Base-by-base conservation (phyloP, 2,888 invertebrate species). In the Thelaira solivaga region DNA sequence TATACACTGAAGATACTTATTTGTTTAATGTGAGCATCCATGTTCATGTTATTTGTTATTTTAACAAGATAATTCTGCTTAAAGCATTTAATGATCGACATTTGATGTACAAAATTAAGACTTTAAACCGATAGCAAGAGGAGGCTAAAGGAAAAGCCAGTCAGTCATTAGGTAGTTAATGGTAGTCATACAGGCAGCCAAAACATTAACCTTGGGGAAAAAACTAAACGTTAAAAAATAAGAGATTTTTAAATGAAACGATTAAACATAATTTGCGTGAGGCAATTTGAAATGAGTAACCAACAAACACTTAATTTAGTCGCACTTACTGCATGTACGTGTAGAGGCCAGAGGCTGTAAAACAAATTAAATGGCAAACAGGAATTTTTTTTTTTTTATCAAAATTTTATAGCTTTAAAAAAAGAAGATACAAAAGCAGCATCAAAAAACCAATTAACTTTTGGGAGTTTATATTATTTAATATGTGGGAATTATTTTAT, bases 11-110 rank as follows among this genome's bases (percentile, higher is more conserved):
- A 62, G 62, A 64, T 55, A n/a, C n/a, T n/a, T n/a, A 45, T 36
- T 53, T 36, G 22, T 7, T 86, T 86, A 87, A 84, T 84, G 82
- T 84, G n/a, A 4, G 34, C 61, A 36, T 84, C 72, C 83, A 83
- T 83, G 83, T 84, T 86, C 85, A 84, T 87, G 88, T 87, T 86
- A 86, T 87, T 87, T 87, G 86, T 87, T 87, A 86, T 86, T 87
- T 86, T 87, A 86, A 86, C 86, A 87, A 86, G 86, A 86, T 86
- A 86, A 86, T 86, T 86, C 87, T 86, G 83, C 83, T 86, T 65
- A 84, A 84, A 84, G 84, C 86, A 85, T 86, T 86, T 86, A 87
- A 87, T 86, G 86, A 85, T 74, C 68, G 61, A 64, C 64, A 57
- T 57, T n/a, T 31, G 39, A 57, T 67, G 65, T 51, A 49, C 51